Percentiles rank a stretch among this genome's conserved stretches.
phyloP scores from a whole-genome alignment of 1,140 invertebrate genomes.

The Diorhabda elongata region DNA sequence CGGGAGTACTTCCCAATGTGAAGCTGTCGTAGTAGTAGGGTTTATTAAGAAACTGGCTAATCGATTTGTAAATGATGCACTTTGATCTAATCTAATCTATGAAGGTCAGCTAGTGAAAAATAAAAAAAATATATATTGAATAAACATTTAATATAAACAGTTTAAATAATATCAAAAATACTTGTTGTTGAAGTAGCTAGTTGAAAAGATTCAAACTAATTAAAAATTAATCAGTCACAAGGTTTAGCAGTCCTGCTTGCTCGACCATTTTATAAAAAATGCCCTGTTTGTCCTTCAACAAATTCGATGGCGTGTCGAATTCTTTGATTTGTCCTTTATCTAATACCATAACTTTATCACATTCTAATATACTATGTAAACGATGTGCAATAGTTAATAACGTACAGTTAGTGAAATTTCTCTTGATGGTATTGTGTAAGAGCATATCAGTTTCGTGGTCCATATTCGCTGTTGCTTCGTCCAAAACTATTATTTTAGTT shows the following conservation, averaged over 20 bases:
- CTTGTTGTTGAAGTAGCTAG: background rate
- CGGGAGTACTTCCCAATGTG: too few relatives aligned
- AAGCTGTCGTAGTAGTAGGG: too few relatives aligned
- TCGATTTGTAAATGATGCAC: background rate
- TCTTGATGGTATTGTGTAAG: constrained; percentile 63
- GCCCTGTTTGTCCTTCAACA: constrained; percentile 61
- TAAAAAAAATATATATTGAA: background rate
- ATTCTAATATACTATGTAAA: constrained; percentile 77
- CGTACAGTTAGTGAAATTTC: constrained; percentile 66
- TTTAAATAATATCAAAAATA: background rate
- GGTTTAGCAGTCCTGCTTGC: constrained; percentile 46
- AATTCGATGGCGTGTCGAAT: constrained; percentile 65
- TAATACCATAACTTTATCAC: constrained; percentile 68
- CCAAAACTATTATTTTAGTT: constrained; percentile 73
- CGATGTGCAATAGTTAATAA: constrained; percentile 80
- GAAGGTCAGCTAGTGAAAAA: background rate
- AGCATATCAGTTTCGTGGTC: constrained; percentile 67
- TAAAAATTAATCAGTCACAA: background rate
- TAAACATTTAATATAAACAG: background rate
- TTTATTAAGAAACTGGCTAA: too few relatives aligned
- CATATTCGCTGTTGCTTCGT: constrained; percentile 69
- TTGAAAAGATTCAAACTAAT: background rate
- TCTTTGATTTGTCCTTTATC: constrained; percentile 61
- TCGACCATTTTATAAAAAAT: constrained; percentile 59
- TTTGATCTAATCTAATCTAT: background rate